phyloP scores from a whole-genome alignment of 2,888 invertebrate genomes.

The Myopa tessellatipennis region DNA sequence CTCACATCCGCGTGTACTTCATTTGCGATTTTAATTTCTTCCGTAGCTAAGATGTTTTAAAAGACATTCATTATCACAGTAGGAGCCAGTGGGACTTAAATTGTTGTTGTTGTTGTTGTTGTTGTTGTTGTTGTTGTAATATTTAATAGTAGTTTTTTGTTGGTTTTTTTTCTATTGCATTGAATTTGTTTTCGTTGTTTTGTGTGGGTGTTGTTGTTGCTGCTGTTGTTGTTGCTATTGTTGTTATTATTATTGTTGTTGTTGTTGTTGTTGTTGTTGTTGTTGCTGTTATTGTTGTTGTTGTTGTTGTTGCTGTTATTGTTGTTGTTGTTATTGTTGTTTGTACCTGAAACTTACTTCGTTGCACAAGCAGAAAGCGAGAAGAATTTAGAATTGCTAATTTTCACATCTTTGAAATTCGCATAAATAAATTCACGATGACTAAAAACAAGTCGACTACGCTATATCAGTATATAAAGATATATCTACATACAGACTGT shows the following conservation, averaged over 20 bases:
- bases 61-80: conserved; percentile 27
- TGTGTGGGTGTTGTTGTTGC: background rate
- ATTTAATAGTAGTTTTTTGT: too few species aligned
- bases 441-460: background rate
- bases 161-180: too few species aligned
- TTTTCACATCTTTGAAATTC: conserved; percentile 36
- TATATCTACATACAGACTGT: background rate
- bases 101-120: conserved; percentile 3
- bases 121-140: background rate
- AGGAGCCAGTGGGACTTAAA: conserved; percentile 29
- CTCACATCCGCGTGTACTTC: background rate
- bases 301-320: background rate
- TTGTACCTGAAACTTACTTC: conserved; percentile 5
- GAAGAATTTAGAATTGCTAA: conserved; percentile 37
- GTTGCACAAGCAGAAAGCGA: background rate
- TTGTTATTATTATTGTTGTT: conserved; percentile 4
- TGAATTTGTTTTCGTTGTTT: background rate
- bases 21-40: conserved; percentile 17
- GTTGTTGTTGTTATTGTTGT: conserved; percentile 3
- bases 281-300: background rate
- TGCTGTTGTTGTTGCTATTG: background rate
- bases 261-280: conserved; percentile 9
- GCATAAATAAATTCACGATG: conserved; percentile 32
- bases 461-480: background rate
- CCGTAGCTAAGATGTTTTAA: conserved; percentile 4